Percentiles rank a stretch among this genome's conserved stretches.
Conservation (phyloP, 2,797 vertebrate species). For the Distichodus sexfasciatus region DNA sequence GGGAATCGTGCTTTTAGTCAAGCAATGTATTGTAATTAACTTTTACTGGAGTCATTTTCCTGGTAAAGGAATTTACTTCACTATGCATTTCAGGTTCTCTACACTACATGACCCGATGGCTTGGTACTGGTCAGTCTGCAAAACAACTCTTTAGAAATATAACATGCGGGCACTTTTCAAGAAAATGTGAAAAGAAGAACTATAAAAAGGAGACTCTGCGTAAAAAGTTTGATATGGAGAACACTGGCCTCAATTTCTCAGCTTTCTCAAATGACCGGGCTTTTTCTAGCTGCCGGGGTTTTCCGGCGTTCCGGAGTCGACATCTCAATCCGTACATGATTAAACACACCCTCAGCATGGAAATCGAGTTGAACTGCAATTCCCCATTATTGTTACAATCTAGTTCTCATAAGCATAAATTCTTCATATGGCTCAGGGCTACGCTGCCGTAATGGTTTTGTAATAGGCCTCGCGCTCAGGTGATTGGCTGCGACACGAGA, state of each 20-base stretch:
- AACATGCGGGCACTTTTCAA: no score
- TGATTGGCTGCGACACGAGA: not conserved
- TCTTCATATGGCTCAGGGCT: constrained; percentile 28
- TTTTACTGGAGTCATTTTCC: no score
- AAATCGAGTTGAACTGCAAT: constrained; percentile 38
- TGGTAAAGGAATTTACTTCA: no score
- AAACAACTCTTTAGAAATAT: no score
- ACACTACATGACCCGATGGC: no score
- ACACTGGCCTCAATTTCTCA: constrained; percentile 12
- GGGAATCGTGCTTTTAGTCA: no score
- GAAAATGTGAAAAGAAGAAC: not conserved
- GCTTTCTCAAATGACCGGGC: not conserved
- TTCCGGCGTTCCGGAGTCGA: constrained; percentile 8
- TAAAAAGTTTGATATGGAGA: constrained; percentile 4
- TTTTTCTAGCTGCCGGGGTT: constrained; percentile 20
- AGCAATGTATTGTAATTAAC: no score
- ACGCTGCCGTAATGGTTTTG: constrained; percentile 23
- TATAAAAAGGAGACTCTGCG: not conserved
- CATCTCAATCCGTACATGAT: constrained; percentile 31
- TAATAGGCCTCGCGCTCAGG: constrained; percentile 11
- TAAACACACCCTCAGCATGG: constrained; percentile 14
- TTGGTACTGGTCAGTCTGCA: no score
- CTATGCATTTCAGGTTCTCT: no score
- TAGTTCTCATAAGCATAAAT: constrained; percentile 45
- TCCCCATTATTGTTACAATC: constrained; percentile 39